Base-by-base conservation (phyloP, 1,140 invertebrate species). In the Heliconius hewitsoni region DNA sequence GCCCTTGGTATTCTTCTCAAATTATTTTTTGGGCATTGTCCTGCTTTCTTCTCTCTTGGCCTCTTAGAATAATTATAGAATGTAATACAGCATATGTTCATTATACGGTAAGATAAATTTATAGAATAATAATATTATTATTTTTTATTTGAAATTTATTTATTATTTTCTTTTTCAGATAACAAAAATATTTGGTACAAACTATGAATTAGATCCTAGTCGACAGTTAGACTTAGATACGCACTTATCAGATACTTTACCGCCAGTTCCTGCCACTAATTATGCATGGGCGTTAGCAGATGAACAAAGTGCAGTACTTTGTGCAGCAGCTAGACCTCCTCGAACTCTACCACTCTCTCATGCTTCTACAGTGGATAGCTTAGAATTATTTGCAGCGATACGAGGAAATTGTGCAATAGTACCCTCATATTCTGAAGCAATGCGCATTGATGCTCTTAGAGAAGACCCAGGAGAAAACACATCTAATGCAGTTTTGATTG, bases 81-180 rank as follows among this genome's bases (percentile, higher is more conserved):
- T 98, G 97, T 93, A 97, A 98, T 90, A 98, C 97, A 16, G 97
- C 97, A 37, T 97, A 98, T 87, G 96, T 97, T 42, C 96, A 98
- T 90, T 98, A 97, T 90, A 96, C 96, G 93, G 96, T 96, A 91
- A 89, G 91, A n/a, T 66, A 57, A 30, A 30, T 42, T 39, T 18
- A 66, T 6, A 66, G 9, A 66, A 30, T 30, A 66, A 66, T 11
- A 30, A 27, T 27, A 1, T 66, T 5, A 13, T 23, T 11, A 4
- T 8, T 8, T 52, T 52, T 52, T 19, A 8, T 8, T 19, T 66
- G 9, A 27, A 66, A 66, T 5, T 66, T 66, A 66, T 27, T 13
- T 8, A 55, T 73, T 50, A 19, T 50, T 50, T 81, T 75, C 85
- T 91, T 81, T 90, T 91, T 39, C 89, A 96, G 96, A 95, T 96